Conservation (phyloP, 2,797 vertebrate genomes). For the Holocentrus rufus region DNA sequence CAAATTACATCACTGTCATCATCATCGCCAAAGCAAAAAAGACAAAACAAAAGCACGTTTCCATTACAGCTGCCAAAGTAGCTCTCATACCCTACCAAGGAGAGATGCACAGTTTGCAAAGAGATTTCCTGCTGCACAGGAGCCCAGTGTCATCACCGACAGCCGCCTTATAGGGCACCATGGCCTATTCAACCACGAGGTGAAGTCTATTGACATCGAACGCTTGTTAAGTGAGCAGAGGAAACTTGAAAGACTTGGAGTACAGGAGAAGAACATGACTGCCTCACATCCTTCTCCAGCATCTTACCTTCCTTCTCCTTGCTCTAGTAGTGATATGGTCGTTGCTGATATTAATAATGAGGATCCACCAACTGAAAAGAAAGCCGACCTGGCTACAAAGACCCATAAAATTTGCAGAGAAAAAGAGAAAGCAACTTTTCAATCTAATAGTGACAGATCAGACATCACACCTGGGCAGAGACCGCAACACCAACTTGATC, state of each 20-base stretch:
- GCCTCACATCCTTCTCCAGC: conserved; percentile 21
- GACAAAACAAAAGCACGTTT: conserved; percentile 30
- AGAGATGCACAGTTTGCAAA: conserved; percentile 55
- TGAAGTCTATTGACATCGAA: conserved; percentile 89
- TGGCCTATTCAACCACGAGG: conserved; percentile 88
- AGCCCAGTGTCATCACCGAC: conserved; percentile 86
- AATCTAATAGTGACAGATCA: conserved; percentile 39
- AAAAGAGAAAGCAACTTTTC: conserved; percentile 20
- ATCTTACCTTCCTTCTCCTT: conserved; percentile 14
- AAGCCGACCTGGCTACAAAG: conserved; percentile 19
- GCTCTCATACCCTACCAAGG: conserved; percentile 34
- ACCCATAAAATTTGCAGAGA: conserved; percentile 13
- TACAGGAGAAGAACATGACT: conserved; percentile 33
- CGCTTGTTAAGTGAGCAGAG: conserved; percentile 80
- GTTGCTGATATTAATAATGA: conserved; percentile 28
- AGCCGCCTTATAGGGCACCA: conserved; percentile 85
- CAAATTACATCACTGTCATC: conserved; percentile 41
- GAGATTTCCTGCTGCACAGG: conserved; percentile 55
- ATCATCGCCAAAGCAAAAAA: conserved; percentile 41
- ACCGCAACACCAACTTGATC: conserved; percentile 31
- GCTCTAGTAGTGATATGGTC: conserved; percentile 22
- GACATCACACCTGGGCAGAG: conserved; percentile 58
- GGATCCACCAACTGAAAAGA: conserved; percentile 28
- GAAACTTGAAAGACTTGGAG: conserved; percentile 40
- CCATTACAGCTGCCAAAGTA: conserved; percentile 49